Conservation (phyloP, 2,797 vertebrate species). For the Rhabdophis nuchalis region DNA sequence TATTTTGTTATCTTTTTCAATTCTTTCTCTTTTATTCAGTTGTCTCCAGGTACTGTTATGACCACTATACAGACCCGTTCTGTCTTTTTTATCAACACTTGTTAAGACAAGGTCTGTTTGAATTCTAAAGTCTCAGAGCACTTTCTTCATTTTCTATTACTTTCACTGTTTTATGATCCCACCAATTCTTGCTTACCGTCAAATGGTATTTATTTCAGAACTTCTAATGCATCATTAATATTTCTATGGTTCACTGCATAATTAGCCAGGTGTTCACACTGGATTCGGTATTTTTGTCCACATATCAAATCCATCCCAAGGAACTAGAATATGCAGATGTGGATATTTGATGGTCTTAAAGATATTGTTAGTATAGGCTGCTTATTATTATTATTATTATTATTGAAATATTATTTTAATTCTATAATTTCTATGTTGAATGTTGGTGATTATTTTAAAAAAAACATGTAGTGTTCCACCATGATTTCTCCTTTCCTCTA, state of each 20-base stretch:
- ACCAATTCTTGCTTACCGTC: neutral
- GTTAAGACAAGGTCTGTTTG: neutral
- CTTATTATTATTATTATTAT: neutral
- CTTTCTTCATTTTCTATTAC: neutral
- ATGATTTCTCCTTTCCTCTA: conserved; percentile 35
- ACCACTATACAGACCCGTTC: neutral
- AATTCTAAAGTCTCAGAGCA: neutral
- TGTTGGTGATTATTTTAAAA: conserved; percentile 14
- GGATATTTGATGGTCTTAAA: neutral
- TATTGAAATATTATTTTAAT: conserved; percentile 5
- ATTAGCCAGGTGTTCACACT: neutral
- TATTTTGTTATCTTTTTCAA: neutral
- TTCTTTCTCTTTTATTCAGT: neutral
- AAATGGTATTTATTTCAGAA: neutral
- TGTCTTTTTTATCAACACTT: neutral
- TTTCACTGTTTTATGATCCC: neutral
- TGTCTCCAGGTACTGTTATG: neutral
- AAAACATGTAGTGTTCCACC: conserved; percentile 31
- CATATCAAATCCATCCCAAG: neutral
- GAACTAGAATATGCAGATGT: neutral
- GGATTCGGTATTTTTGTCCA: neutral
- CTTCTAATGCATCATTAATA: neutral
- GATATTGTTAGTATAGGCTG: neutral
- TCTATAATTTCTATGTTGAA: conserved; percentile 8
- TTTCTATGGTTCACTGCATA: neutral